These are phyloP conservation scores for Sminthurides aquaticus DNA, from an alignment of 2,888 invertebrate genomes.

Conservation along the genomic window DNA sequence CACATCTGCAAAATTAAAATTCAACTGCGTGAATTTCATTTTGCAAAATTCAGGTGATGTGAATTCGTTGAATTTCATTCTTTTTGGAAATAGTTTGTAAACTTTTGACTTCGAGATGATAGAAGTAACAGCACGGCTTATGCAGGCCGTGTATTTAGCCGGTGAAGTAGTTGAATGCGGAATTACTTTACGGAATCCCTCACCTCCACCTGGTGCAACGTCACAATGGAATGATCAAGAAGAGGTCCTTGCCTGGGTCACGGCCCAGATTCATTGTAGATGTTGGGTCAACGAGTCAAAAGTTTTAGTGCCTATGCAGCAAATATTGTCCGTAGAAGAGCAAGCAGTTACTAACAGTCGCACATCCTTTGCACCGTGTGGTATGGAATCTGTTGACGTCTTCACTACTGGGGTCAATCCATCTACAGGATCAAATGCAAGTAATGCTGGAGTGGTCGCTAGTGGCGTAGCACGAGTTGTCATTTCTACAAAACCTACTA, in stretches of 20 bases:
- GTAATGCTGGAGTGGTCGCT: slow-evolving; percentile 6
- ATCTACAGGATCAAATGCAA: slow-evolving; percentile 15
- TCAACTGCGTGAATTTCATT: too few relatives aligned
- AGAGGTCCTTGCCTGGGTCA: slow-evolving; percentile 92
- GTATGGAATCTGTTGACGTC: slow-evolving; percentile 49
- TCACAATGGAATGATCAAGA: slow-evolving; percentile 70
- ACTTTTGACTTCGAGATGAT: too few relatives aligned
- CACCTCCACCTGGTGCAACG: slow-evolving; percentile 64
- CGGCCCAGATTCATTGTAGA: slow-evolving; percentile 94
- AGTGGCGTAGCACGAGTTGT: slow-evolving; percentile 57
- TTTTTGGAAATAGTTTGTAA: too few relatives aligned
- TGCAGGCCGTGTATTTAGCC: slow-evolving; percentile 81
- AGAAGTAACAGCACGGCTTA: slow-evolving; percentile 78
- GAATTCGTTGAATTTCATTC: too few relatives aligned
- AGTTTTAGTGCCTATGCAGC: slow-evolving; percentile 49
- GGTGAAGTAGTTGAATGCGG: slow-evolving; percentile 85
- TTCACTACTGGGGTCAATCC: slow-evolving; percentile 12
- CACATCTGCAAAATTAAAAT: too few relatives aligned
- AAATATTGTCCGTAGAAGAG: slow-evolving; percentile 35
- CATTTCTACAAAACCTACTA: slow-evolving; percentile 88
- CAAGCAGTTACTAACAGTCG: slow-evolving; percentile 49
- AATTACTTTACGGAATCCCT: slow-evolving; percentile 71
- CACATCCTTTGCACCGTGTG: slow-evolving; percentile 55
- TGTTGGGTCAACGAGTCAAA: slow-evolving; percentile 69
- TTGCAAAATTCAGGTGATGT: too few relatives aligned